These are phyloP conservation scores for Xanthorhoe spadicearia DNA, from an alignment of 2,888 invertebrate species.

Conservation along the genomic window DNA sequence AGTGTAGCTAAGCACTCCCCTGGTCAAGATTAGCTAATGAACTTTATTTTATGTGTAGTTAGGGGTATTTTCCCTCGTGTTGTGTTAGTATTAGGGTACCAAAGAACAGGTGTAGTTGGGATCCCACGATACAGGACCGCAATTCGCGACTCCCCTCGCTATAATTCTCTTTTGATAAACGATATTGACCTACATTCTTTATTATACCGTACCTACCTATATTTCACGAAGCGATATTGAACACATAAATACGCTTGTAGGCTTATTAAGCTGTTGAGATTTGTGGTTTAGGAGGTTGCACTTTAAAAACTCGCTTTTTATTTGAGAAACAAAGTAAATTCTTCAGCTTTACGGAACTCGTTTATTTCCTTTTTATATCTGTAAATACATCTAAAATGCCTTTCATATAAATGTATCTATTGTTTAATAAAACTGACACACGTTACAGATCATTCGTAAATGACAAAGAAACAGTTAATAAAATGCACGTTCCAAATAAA, in stretches of 20 bases:
- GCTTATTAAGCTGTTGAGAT: slow-evolving; percentile 42
- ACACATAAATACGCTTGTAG: slow-evolving; percentile 45
- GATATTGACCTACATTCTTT: slow-evolving; percentile 48
- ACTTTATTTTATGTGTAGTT: slow-evolving; percentile 26
- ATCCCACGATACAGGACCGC: slow-evolving; percentile 55
- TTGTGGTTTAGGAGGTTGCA: slow-evolving; percentile 22
- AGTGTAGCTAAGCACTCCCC: slow-evolving; percentile 42
- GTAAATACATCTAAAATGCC: neutral
- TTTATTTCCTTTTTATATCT: neutral
- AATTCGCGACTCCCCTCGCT: slow-evolving; percentile 54
- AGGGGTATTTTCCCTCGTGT: slow-evolving; percentile 35
- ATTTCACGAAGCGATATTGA: slow-evolving; percentile 43
- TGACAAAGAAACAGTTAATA: neutral
- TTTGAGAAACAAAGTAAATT: neutral
- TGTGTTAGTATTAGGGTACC: slow-evolving; percentile 50
- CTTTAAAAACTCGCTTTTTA: slow-evolving; percentile 1
- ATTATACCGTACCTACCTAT: slow-evolving; percentile 42
- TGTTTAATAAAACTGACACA: slow-evolving; percentile 2
- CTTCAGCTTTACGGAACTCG: neutral
- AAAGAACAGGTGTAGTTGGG: slow-evolving; percentile 57
- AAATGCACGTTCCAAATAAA: slow-evolving; percentile 9
- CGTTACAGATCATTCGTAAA: neutral
- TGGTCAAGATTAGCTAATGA: slow-evolving; percentile 26
- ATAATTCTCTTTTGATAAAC: slow-evolving; percentile 47
- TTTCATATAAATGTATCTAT: neutral